Evolutionary conservation across 2,113 vertebrate genomes (phyloP).

Genomic region (Lophotis ruficrista): DNA sequence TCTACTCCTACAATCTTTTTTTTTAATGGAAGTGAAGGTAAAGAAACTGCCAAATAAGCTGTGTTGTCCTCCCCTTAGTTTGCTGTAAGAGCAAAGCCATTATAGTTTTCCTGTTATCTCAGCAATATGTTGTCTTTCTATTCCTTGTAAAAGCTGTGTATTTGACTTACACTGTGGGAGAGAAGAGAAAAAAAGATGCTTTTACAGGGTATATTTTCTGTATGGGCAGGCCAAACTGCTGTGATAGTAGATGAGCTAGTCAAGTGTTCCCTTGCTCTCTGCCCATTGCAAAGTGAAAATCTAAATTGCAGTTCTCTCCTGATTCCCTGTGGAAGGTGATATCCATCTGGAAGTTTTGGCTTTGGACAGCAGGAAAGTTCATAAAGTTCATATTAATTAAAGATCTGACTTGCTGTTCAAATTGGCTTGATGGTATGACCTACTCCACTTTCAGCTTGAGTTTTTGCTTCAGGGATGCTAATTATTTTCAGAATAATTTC

Average conservation of each 20-base stretch:
- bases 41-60: neutral
- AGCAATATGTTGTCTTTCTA: conserved; percentile 4
- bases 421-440: neutral
- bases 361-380: neutral
- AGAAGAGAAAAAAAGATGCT: neutral
- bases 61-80: neutral
- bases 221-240: neutral
- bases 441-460: neutral
- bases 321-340: neutral
- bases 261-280: neutral
- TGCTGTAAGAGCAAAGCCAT: neutral
- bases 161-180: neutral
- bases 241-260: neutral
- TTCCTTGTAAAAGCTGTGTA: neutral
- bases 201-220: neutral
- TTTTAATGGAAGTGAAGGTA: neutral
- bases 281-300: neutral
- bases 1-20: neutral
- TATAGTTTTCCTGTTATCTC: conserved; percentile 23
- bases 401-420: neutral
- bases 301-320: neutral
- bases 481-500: neutral
- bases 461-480: neutral
- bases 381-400: neutral
- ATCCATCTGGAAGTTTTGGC: neutral